A percentile compares a stretch with the other conserved stretches of the same genome.
These are phyloP conservation scores for Lasiurus borealis DNA, from an alignment of 2,113 vertebrate genomes.

Conservation along the genomic window DNA sequence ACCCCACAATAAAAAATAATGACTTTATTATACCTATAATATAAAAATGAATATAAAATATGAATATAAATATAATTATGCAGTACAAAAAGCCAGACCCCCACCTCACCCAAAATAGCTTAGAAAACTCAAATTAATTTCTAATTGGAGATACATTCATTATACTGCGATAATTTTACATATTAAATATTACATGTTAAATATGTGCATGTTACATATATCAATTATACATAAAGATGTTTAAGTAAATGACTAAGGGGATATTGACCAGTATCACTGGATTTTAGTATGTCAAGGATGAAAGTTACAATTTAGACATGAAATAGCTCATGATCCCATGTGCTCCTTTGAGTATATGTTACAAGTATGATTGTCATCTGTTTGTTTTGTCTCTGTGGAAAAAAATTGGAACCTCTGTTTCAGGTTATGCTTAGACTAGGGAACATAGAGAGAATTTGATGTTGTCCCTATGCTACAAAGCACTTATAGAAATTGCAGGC, in stretches of 20 bases:
- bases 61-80: not conserved
- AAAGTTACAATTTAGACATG: not conserved
- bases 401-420: not conserved
- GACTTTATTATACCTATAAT: not conserved
- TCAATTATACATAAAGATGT: not conserved
- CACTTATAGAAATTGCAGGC: not conserved
- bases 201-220: not conserved
- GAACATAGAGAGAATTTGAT: not conserved
- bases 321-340: not conserved
- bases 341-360: not conserved
- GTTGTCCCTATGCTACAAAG: not conserved
- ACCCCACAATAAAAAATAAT: not conserved
- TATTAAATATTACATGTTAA: not conserved
- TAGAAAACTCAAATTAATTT: conserved; percentile 23
- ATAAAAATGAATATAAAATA: not conserved
- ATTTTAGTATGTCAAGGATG: not conserved
- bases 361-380: not conserved
- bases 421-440: not conserved
- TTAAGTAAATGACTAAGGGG: not conserved
- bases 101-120: not conserved
- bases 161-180: not conserved
- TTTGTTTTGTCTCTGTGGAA: not conserved
- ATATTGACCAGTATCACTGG: not conserved
- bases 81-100: not conserved
- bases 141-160: not conserved